phyloP scores from a whole-genome alignment of 1,140 invertebrate genomes.

The Globodera rostochiensis region DNA sequence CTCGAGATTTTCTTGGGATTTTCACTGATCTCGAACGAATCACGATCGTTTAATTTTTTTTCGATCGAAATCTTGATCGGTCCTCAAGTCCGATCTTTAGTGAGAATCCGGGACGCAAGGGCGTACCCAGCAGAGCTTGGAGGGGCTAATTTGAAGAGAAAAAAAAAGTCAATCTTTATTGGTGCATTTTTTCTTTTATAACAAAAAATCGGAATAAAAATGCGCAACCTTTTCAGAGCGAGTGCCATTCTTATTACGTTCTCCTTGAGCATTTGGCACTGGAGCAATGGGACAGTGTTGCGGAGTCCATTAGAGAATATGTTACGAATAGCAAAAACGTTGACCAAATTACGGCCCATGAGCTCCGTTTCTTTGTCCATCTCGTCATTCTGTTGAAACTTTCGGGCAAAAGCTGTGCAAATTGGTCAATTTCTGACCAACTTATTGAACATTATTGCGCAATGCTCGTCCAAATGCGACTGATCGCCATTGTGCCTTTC shows the following conservation, averaged over 20 bases:
- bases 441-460: slow-evolving; percentile 25
- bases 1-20: too few relatives aligned
- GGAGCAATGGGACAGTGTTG: slow-evolving; percentile 30
- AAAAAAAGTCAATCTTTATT: too few relatives aligned
- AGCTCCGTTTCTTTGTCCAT: slow-evolving; percentile 49
- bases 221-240: slow-evolving; percentile 17
- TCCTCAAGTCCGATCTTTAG: too few relatives aligned
- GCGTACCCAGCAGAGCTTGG: too few relatives aligned
- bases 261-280: slow-evolving; percentile 34
- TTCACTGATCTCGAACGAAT: too few relatives aligned
- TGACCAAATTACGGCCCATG: slow-evolving; percentile 22
- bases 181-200: too few relatives aligned
- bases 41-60: too few relatives aligned
- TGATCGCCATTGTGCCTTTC: slow-evolving; percentile 35
- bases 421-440: slow-evolving; percentile 24
- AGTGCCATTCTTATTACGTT: slow-evolving; percentile 26
- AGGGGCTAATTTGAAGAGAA: too few relatives aligned
- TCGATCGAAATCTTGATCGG: too few relatives aligned
- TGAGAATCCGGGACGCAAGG: too few relatives aligned
- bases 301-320: slow-evolving; percentile 23
- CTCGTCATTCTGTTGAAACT: slow-evolving; percentile 41
- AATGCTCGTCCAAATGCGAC: slow-evolving; percentile 31
- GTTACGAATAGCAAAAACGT: slow-evolving; percentile 4
- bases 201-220: background rate
- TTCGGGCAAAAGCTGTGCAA: background rate